These are phyloP conservation scores for Helicoverpa assulta DNA, from an alignment of 2,888 invertebrate species.

Conservation along the genomic window DNA sequence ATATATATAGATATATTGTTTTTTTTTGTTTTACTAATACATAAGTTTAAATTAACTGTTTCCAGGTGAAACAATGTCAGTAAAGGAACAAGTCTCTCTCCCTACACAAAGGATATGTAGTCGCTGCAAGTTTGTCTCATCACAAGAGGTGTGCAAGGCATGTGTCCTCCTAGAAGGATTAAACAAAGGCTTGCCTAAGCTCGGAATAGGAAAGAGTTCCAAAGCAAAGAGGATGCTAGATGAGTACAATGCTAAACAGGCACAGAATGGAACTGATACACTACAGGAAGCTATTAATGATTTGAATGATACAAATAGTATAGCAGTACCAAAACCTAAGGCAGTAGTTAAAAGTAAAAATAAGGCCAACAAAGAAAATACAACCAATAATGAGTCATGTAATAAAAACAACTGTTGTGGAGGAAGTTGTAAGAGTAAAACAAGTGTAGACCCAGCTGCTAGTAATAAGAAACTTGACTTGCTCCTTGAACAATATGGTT, in stretches of 20 bases:
- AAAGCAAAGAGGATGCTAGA: constrained; percentile 93
- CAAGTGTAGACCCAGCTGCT: constrained; percentile 49
- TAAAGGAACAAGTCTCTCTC: constrained; percentile 95
- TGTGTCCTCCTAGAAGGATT: constrained; percentile 98
- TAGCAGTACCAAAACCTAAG: constrained; percentile 59
- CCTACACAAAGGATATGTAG: constrained; percentile 95
- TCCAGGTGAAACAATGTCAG: constrained; percentile 95
- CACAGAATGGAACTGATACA: constrained; percentile 47
- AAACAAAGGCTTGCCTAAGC: constrained; percentile 97
- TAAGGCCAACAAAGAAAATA: constrained; percentile 37
- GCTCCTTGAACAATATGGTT: constrained; percentile 75
- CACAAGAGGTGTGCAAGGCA: constrained; percentile 98
- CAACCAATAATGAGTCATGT: constrained; percentile 47
- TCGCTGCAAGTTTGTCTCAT: constrained; percentile 97
- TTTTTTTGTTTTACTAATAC: too few species aligned
- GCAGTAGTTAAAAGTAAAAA: constrained; percentile 63
- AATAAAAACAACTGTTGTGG: constrained; percentile 68
- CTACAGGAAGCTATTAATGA: constrained; percentile 70
- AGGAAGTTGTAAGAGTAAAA: constrained; percentile 64
- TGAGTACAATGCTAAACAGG: constrained; percentile 83
- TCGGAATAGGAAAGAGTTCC: constrained; percentile 97
- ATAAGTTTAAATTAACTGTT: constrained; percentile 42
- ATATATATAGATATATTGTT: too few species aligned
- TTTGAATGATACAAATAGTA: constrained; percentile 67
- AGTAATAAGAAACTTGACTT: constrained; percentile 74